Conservation (phyloP, 2,888 invertebrate genomes). For the Chaetoderma sp. region DNA sequence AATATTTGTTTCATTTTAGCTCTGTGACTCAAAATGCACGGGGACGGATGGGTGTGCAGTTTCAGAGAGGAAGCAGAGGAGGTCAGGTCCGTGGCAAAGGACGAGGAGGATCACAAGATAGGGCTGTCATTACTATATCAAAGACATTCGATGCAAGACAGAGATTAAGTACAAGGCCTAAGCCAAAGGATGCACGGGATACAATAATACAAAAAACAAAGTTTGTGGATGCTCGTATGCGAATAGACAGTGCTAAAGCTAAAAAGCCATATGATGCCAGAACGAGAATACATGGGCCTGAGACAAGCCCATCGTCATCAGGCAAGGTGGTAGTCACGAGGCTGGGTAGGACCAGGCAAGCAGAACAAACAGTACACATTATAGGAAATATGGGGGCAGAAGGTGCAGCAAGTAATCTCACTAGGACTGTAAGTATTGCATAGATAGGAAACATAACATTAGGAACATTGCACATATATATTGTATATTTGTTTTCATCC, state of each 20-base stretch:
- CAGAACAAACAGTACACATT: too few species aligned
- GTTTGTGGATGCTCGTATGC: conserved; percentile 36
- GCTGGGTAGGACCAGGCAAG: neutral
- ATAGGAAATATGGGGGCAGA: too few species aligned
- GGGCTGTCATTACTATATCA: too few species aligned
- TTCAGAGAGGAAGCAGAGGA: conserved; percentile 17
- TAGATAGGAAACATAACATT: too few species aligned
- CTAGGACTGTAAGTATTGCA: too few species aligned
- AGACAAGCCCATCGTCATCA: too few species aligned
- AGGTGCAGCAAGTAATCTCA: too few species aligned
- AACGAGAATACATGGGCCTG: conserved; percentile 25
- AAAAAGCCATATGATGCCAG: conserved; percentile 36
- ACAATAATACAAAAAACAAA: conserved; percentile 31
- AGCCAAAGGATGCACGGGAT: conserved; percentile 29
- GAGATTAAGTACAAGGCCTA: conserved; percentile 16
- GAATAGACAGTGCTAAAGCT: conserved; percentile 29
- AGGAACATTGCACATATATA: too few species aligned
- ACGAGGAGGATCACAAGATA: too few species aligned
- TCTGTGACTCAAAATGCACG: conserved; percentile 1
- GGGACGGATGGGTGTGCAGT: conserved; percentile 3
- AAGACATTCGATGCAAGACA: conserved; percentile 34
- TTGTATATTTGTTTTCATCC: too few species aligned
- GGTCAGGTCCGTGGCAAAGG: neutral
- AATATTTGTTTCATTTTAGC: too few species aligned
- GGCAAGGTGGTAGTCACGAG: too few species aligned